Evolutionary conservation across 2,797 vertebrate species (phyloP).

Genomic region (Brachyrhaphis roseni): DNA sequence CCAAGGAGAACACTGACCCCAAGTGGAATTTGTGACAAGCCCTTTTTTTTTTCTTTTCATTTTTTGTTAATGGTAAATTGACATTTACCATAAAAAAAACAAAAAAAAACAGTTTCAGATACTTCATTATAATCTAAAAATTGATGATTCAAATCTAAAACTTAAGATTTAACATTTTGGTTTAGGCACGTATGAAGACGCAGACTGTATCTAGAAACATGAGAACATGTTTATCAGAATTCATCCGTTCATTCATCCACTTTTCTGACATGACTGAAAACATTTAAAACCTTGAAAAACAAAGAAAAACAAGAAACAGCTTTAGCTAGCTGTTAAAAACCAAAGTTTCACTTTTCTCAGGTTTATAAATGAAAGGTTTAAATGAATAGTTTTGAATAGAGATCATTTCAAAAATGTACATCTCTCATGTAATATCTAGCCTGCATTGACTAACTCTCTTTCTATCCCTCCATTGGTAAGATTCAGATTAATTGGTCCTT

Average conservation of each 20-base stretch:
- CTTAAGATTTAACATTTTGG: neutral
- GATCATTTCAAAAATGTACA: neutral
- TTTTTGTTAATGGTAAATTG: too few species aligned
- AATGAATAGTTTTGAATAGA: neutral
- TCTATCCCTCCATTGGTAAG: neutral
- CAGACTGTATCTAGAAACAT: neutral
- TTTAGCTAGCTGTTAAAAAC: neutral
- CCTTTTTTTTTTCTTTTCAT: neutral
- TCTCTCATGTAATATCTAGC: neutral
- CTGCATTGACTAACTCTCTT: neutral
- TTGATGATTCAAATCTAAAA: neutral
- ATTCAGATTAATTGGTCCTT: neutral
- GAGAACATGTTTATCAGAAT: neutral
- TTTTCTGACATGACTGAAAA: neutral
- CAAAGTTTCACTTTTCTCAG: neutral
- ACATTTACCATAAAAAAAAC: too few species aligned
- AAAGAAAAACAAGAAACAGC: too few species aligned
- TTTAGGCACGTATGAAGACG: neutral
- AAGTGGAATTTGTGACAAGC: slow-evolving; percentile 32
- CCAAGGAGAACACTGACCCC: slow-evolving; percentile 57
- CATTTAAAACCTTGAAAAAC: neutral
- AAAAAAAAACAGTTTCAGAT: too few species aligned
- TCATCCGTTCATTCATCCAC: neutral
- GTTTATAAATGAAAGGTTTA: neutral
- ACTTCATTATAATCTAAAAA: too few species aligned